Evolutionary conservation across 2,797 vertebrate species (phyloP).

Genomic region (Crotalus adamanteus): DNA sequence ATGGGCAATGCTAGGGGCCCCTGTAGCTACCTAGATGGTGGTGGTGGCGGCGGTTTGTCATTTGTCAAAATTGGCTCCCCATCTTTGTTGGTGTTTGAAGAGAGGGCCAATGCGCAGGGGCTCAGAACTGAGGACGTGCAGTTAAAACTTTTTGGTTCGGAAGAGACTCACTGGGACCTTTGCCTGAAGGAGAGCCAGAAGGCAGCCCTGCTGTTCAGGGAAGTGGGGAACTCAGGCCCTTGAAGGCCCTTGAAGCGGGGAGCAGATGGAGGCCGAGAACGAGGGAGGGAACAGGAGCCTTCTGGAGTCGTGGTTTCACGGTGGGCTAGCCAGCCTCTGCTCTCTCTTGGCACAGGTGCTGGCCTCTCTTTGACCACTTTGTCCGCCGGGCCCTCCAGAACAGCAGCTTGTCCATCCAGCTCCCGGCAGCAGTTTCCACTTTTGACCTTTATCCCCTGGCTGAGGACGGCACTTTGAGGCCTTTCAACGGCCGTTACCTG

Average conservation of each 20-base stretch:
- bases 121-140: background rate
- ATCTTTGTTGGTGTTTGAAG: background rate
- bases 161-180: background rate
- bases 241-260: background rate
- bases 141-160: background rate
- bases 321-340: rapidly evolving
- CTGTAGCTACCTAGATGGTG: background rate
- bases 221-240: background rate
- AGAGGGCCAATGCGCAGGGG: background rate
- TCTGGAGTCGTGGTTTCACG: too few relatives aligned
- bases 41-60: background rate
- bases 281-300: background rate
- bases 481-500: slow-evolving; percentile 52
- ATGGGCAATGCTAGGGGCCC: background rate
- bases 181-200: background rate
- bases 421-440: slow-evolving; percentile 70
- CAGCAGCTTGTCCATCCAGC: slow-evolving; percentile 68
- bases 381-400: slow-evolving; percentile 67
- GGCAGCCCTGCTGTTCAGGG: background rate
- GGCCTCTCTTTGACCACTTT: slow-evolving; percentile 76
- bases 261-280: background rate
- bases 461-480: slow-evolving; percentile 56
- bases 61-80: background rate
- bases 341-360: slow-evolving; percentile 65
- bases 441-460: slow-evolving; percentile 78